Base-by-base conservation (phyloP, 1,140 invertebrate species). In the Drosophila obscura region DNA sequence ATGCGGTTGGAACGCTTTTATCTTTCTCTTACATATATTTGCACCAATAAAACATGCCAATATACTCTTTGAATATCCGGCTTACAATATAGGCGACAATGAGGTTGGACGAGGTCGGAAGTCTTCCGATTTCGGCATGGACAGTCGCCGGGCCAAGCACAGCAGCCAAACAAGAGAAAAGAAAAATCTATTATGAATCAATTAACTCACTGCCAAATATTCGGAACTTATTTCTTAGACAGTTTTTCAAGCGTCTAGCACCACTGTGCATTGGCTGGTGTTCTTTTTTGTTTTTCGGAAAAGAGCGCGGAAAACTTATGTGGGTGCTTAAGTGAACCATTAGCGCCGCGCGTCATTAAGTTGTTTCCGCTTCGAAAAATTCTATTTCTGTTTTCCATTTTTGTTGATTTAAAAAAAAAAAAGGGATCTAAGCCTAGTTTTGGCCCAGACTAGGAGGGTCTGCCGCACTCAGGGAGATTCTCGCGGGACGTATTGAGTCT, bases 261-360 rank as follows among this genome's bases (percentile, higher is more conserved):
- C 71, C 71, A 75, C 49, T 11, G 71, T 66, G 19, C 43, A 46
- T 26, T 22, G 48, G 7, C 1, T 2, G 39, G 13, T 41, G 35
- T 60, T 71, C 52, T 44, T 44, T 59, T 71, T 67, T 31, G 52
- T 62, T 77, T 84, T 80, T 80, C 50, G 61, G 73, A 76, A 64
- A 26, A 64, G 69, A 59, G 46, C 57, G 73, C 58, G 73, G 61
- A 60, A 73, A 88, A 88, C 83, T 88, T 88, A 88, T 88, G 83
- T 88, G 83, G 83, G 84, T 88, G 83, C 79, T 88, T 88, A 88
- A 88, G 83, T 88, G 83, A 88, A 88, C 83, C 84, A 88, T 88
- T 88, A 88, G 83, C 83, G 83, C 83, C 83, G 83, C 79, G 83
- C 83, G 83, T 88, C 83, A 88, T 88, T 88, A 88, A 88, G 84